Evolutionary conservation across 37 sponge, comb jelly and placozoan species (phyloP), one percentile per base, ranked within the genome.

Genomic region (Geodia barretti): DNA sequence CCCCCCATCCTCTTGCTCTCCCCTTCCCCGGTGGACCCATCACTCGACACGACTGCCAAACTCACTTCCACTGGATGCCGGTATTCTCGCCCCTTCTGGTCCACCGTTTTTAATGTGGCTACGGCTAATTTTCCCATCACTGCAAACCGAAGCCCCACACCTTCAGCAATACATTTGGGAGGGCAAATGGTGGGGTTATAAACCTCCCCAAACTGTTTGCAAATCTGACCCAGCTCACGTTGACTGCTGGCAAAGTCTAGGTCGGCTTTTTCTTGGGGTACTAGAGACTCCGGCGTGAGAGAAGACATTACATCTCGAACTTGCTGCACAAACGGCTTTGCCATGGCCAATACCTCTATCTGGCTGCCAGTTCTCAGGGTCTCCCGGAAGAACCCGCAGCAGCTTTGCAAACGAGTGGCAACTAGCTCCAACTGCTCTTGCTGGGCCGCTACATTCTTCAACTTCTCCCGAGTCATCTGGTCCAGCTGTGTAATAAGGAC

Each of bases 321-420:
- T 31, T 41, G 63, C n/a, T 28, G 67, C 66, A 73, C 29, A 20
- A 83, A 39, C 1, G 36, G 35, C 68, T 65, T 76, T 29, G 25
- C 58, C 77, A 77, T 60, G 0, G 19, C 31, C 71, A 84, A 20
- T 11, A 84, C 63, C 39, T 84, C 85, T n/a, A 61, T 71, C 39
- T 77, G 39, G 28, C 71, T 84, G 39, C 71, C 85, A 11, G 70
- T 70, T 26, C 34, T 61, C 24, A 84, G 47, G 42, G 41, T 33
- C 62, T 68, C 71, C 9, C 31, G 58, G 20, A 62, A 33, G 34
- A 77, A 84, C 40, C 21, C 70, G 23, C 60, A 32, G 34, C 71
- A 76, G 77, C 77, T 77, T 2, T 19, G 33, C 77, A 84, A 40
- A 62, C 77, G 77, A 11, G 70, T 36, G 19, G 63, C 42, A 29